Base-by-base conservation (phyloP, 2,113 vertebrate genomes). In the Barnardius zonarius region DNA sequence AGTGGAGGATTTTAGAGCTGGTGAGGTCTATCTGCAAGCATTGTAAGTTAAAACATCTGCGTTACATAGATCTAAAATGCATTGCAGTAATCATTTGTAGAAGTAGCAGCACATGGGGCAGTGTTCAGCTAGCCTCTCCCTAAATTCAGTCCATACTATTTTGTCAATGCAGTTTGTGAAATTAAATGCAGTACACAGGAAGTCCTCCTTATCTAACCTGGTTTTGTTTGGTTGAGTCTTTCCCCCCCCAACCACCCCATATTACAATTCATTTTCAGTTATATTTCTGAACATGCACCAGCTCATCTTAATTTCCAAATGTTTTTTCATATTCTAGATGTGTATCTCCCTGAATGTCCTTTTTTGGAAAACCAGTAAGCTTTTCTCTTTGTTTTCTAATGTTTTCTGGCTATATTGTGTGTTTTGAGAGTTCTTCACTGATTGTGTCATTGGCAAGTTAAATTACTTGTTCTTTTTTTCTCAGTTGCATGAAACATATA, bases 171-270 rank as follows among this genome's bases (percentile, higher is more conserved):
- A 52, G 39, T 86, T 80, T 75, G 39, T 86, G 66, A 88, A 95
- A 57, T 75, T 48, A 49, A 83, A 16, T 70, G 62, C 49, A 70
- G 31, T 78, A 43, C 19, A 14, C 35, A 59, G 61, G 33, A 88
- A 93, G 61, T 67, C 24, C 11, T 88, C 61, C 41, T 85, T 74
- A 51, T 55, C 64, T 90, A 70, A 64, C 72, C 46, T 48, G 18
- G 11, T 80, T 93, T 83, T 30, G 28, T 64, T 39, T 63, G 13
- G 16, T 37, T 43, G 23, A 77, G 28, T 37, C 62, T 41, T 73
- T 22, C 0, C 0, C 10, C 25, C 9, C 16, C 41, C 0, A 14
- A 0, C 9, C n/a, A n/a, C 28, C 10, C 16, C 39, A 3, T 75
- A 44, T 77, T 86, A 10, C 31, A 37, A 74, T 93, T 94, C 14